Evolutionary conservation across 2,113 vertebrate genomes (phyloP).

Genomic region (human (Homo sapiens)): DNA sequence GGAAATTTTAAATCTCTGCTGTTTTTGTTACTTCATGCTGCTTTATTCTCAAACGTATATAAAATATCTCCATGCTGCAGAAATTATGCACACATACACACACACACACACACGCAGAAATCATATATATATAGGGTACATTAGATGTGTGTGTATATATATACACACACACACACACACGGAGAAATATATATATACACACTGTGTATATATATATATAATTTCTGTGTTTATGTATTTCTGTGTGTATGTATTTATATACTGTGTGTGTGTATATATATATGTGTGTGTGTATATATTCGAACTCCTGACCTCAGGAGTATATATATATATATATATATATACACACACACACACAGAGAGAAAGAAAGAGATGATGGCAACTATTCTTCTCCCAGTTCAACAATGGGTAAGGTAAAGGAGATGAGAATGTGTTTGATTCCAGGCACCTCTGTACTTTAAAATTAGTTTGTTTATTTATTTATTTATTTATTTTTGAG

Average conservation of each 20-base stretch:
- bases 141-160: no score
- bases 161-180: not conserved
- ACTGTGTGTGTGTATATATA: no score
- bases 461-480: not conserved
- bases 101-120: not conserved
- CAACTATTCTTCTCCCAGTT: not conserved
- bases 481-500: no score
- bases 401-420: not conserved
- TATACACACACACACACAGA: not conserved
- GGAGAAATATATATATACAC: no score
- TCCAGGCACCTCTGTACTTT: not conserved
- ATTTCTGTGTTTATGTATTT: no score
- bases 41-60: not conserved
- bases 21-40: not conserved
- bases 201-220: no score
- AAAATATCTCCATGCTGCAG: not conserved
- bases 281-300: no score
- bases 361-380: not conserved
- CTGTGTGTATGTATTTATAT: no score
- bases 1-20: not conserved
- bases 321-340: not conserved
- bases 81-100: not conserved
- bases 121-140: no score
- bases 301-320: no score
- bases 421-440: not conserved